phyloP scores from a whole-genome alignment of 1,140 invertebrate species.

The Hylaeus anthracinus region DNA sequence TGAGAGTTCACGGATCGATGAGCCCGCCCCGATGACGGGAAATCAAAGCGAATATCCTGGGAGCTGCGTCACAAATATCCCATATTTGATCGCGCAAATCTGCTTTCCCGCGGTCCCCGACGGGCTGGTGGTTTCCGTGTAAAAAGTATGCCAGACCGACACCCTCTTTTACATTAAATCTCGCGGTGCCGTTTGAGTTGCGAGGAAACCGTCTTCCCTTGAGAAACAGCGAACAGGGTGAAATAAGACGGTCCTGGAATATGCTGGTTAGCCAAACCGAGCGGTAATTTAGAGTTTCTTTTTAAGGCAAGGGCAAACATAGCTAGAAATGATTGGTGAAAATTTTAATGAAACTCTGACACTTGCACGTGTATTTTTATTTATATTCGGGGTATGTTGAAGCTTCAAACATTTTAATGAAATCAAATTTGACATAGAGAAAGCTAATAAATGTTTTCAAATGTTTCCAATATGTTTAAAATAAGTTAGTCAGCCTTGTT shows the following conservation, averaged over 20 bases:
- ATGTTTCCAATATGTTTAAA: no score
- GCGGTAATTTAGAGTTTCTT: slow-evolving; percentile 16
- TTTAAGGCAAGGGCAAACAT: no score
- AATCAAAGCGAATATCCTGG: slow-evolving; percentile 58
- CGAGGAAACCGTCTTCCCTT: background rate
- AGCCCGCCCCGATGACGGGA: slow-evolving; percentile 48
- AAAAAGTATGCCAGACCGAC: slow-evolving; percentile 39
- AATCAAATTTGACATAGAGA: no score
- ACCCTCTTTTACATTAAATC: slow-evolving; percentile 56
- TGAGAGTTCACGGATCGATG: slow-evolving; percentile 53
- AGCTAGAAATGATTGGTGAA: no score
- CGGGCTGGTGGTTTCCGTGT: slow-evolving; percentile 29
- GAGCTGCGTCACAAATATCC: slow-evolving; percentile 50
- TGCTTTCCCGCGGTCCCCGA: slow-evolving; percentile 13
- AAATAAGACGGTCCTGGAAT: slow-evolving; percentile 1
- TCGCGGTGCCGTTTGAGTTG: slow-evolving; percentile 22
- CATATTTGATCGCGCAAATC: slow-evolving; percentile 57
- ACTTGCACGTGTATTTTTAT: no score
- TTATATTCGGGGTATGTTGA: no score
- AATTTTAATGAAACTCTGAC: no score
- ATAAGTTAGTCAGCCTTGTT: no score
- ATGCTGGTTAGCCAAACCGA: slow-evolving; percentile 7
- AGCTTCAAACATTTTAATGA: no score
- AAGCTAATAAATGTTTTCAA: no score
- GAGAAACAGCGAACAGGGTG: background rate